phyloP scores from a whole-genome alignment of 2,888 invertebrate species.

The Lasioglossum lativentre region DNA sequence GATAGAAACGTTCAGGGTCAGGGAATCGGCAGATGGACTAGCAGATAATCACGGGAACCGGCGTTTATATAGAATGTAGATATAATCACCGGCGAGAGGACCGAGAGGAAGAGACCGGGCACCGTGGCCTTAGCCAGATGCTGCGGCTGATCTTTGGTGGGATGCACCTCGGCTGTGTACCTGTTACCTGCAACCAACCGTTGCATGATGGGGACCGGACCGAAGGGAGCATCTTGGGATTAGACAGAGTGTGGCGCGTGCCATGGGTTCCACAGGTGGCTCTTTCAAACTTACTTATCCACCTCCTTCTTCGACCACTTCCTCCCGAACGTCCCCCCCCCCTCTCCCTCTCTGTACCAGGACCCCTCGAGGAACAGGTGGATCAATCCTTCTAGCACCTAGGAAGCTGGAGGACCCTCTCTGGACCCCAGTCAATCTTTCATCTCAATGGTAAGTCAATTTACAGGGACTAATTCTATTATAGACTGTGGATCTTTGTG shows the following conservation, averaged over 20 bases:
- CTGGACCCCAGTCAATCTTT: no score
- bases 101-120: constrained; percentile 45
- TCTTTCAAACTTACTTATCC: constrained; percentile 77
- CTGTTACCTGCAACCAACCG: constrained; percentile 75
- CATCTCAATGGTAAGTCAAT: not conserved
- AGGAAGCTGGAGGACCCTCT: not conserved
- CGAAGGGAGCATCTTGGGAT: constrained; percentile 76
- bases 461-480: no score
- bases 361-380: constrained; percentile 1
- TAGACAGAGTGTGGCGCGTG: constrained; percentile 79
- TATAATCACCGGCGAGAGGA: constrained; percentile 65
- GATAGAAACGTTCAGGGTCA: constrained; percentile 56
- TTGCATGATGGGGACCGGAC: constrained; percentile 69
- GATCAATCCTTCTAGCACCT: not conserved
- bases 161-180: constrained; percentile 70
- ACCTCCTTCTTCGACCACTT: constrained; percentile 53
- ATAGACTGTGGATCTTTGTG: no score
- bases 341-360: not conserved
- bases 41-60: constrained; percentile 66
- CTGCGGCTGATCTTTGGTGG: constrained; percentile 50
- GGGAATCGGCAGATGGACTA: constrained; percentile 63
- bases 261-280: constrained; percentile 79
- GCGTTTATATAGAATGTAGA: constrained; percentile 71
- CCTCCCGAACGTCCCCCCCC: not conserved
- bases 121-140: constrained; percentile 60